phyloP scores from a whole-genome alignment of 2,888 invertebrate genomes.

The Lumbricus terrestris region DNA sequence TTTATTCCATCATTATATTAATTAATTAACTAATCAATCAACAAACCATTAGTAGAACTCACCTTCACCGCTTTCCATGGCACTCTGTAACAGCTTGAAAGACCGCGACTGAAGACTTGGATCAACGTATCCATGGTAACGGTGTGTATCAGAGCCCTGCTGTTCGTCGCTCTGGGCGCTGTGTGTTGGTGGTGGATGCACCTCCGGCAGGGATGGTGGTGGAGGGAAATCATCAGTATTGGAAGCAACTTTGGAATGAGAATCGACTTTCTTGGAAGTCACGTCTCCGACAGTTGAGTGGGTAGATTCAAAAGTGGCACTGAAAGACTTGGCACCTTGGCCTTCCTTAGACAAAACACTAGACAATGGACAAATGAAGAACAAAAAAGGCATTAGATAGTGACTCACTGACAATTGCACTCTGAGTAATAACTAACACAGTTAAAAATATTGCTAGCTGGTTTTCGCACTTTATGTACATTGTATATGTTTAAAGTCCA shows the following conservation, averaged over 20 bases:
- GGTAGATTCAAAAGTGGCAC: not conserved
- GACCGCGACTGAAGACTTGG: constrained; percentile 6
- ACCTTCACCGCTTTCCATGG: constrained; percentile 13
- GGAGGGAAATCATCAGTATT: not conserved
- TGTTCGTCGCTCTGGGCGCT: not conserved
- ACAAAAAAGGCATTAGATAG: not conserved
- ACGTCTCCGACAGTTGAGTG: not conserved
- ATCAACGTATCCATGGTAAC: not conserved
- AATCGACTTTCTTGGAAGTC: not conserved
- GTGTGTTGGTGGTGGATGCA: not conserved
- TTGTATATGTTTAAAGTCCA: not conserved
- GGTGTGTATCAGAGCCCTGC: not conserved
- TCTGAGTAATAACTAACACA: not conserved
- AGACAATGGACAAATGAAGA: not conserved
- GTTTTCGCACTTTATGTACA: not conserved
- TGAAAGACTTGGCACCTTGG: not conserved
- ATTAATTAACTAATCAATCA: not conserved
- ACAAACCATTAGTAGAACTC: not conserved
- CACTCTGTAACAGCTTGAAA: constrained; percentile 10
- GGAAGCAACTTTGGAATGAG: not conserved
- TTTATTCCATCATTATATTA: not conserved
- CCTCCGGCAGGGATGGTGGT: not conserved
- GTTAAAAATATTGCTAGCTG: not conserved
- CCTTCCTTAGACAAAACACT: not conserved
- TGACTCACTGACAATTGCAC: not conserved